Evolutionary conservation across 2,888 invertebrate genomes (phyloP).

Genomic region (Machimus rusticus): DNA sequence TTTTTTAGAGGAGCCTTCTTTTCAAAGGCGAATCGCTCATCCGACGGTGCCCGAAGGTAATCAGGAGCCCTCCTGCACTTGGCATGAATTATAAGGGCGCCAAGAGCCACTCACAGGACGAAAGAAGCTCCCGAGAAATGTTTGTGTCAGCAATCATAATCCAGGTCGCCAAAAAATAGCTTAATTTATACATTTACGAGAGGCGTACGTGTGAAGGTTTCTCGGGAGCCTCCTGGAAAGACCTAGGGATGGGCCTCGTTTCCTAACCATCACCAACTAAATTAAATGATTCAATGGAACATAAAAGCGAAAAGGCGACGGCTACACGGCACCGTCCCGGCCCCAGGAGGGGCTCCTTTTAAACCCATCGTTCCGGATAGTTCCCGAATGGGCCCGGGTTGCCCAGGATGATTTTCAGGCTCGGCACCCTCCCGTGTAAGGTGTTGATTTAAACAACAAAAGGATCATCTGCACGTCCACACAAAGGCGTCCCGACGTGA

Average conservation of each 20-base stretch:
- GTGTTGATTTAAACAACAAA: neutral
- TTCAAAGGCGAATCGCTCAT: neutral
- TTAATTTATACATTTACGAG: neutral
- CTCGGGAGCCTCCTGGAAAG: neutral
- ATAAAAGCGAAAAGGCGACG: neutral
- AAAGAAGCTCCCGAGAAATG: neutral
- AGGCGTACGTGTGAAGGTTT: neutral
- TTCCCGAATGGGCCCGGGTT: neutral
- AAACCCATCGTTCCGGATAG: neutral
- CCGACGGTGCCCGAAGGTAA: neutral
- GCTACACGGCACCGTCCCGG: neutral
- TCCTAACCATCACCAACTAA: neutral
- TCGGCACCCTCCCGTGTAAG: neutral
- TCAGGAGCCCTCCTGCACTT: neutral
- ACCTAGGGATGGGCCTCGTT: neutral
- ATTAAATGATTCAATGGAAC: neutral
- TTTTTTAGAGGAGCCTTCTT: neutral
- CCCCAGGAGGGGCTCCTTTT: neutral
- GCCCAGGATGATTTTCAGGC: neutral
- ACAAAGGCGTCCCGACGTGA: neutral
- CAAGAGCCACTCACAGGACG: neutral
- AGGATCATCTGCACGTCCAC: neutral
- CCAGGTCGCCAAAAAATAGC: neutral
- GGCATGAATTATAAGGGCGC: neutral
- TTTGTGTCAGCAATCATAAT: neutral